These are phyloP conservation scores for Acromyrmex charruanus DNA, from an alignment of 1,140 invertebrate species.

Conservation along the genomic window DNA sequence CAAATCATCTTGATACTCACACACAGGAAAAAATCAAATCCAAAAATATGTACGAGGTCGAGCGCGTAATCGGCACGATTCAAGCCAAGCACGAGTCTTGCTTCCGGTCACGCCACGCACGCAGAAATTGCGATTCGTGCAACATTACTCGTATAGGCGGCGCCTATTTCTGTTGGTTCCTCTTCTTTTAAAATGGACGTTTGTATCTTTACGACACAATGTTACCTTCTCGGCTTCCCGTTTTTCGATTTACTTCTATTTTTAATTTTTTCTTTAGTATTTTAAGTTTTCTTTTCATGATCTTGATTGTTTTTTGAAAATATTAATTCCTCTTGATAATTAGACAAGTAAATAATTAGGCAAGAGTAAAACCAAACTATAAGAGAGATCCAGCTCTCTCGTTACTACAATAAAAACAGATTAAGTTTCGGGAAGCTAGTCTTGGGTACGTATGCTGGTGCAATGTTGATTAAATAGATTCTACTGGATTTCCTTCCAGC, in stretches of 20 bases:
- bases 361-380: background rate
- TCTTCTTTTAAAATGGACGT: slow-evolving; percentile 49
- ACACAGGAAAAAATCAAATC: slow-evolving; percentile 36
- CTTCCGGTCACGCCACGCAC: slow-evolving; percentile 61
- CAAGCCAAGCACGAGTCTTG: background rate
- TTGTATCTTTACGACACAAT: background rate
- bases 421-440: background rate
- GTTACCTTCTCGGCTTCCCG: background rate
- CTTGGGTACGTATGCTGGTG: background rate
- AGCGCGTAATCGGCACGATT: slow-evolving; percentile 23
- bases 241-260: background rate
- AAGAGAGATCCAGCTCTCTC: background rate
- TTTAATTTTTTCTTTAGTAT: background rate
- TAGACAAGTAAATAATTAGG: background rate
- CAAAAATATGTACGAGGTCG: slow-evolving; percentile 25
- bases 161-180: slow-evolving; percentile 43
- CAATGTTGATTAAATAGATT: background rate
- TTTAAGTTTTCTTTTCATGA: background rate
- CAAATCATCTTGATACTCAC: slow-evolving; percentile 42
- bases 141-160: slow-evolving; percentile 33
- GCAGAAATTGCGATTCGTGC: slow-evolving; percentile 48
- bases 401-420: background rate
- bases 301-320: background rate
- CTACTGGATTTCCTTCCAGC: background rate
- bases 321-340: slow-evolving; percentile 2